Conservation (phyloP, 2,797 vertebrate genomes). For the Melanotaenia boesemani region DNA sequence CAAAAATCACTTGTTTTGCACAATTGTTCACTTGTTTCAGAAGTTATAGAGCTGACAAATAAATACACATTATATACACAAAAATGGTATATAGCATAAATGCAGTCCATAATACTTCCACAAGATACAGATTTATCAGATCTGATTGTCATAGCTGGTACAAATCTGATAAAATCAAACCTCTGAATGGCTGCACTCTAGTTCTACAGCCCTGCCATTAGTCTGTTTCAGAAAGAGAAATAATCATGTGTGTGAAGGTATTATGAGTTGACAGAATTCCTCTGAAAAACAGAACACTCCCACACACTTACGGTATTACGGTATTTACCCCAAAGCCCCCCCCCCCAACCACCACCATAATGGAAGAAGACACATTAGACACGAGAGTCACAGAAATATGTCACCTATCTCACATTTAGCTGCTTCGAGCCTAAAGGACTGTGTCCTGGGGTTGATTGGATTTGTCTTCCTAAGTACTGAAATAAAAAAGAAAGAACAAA, state of each 20-base stretch:
- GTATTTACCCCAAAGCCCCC: not conserved
- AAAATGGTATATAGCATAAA: not conserved
- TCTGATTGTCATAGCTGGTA: conserved; percentile 2
- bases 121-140: not conserved
- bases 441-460: conserved; percentile 3
- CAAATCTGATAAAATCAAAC: conserved; percentile 24
- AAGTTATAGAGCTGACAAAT: conserved; percentile 15
- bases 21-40: conserved; percentile 5
- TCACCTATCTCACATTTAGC: not conserved
- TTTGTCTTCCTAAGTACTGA: conserved; percentile 1
- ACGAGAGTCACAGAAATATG: conserved; percentile 20
- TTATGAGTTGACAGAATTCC: conserved; percentile 46
- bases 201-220: conserved; percentile 6
- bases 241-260: conserved; percentile 43
- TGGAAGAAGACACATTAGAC: not conserved
- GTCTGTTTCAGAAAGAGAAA: conserved; percentile 36
- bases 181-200: conserved; percentile 3
- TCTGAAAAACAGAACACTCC: conserved; percentile 46
- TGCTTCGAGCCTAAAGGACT: not conserved
- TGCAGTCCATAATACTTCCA: not conserved
- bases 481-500: not conserved
- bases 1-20: not conserved
- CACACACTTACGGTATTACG: conserved; percentile 29
- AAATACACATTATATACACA: not conserved
- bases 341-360: not conserved